phyloP scores from a whole-genome alignment of 2,888 invertebrate genomes.

The Lycophotia porphyrea region DNA sequence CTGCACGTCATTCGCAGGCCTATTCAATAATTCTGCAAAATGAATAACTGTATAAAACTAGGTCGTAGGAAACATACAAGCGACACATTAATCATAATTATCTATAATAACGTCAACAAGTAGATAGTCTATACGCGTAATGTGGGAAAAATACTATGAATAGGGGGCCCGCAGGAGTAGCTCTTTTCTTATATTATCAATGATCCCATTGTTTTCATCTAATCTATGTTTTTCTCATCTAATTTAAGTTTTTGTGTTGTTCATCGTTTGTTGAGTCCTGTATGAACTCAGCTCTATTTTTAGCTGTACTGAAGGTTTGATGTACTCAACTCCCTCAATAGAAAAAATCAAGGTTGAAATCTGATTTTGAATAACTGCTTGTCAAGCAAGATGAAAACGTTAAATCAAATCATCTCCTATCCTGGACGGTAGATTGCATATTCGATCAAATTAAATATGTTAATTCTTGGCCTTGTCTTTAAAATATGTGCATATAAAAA shows the following conservation, averaged over 20 bases:
- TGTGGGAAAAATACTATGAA: constrained; percentile 59
- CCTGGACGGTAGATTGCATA: background rate
- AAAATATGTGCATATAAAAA: constrained; percentile 1
- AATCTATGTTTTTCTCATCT: constrained; percentile 28
- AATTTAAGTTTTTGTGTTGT: constrained; percentile 10
- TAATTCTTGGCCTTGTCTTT: background rate
- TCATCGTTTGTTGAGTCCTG: background rate
- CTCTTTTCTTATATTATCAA: constrained; percentile 12
- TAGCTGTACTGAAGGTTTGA: constrained; percentile 3
- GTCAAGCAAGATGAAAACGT: background rate
- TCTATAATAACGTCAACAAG: constrained; percentile 45
- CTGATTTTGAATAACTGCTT: constrained; percentile 2
- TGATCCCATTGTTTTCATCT: constrained; percentile 41
- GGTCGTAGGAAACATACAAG: constrained; percentile 50
- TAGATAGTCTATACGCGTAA: constrained; percentile 42
- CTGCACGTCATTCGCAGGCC: constrained; percentile 27
- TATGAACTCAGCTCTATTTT: constrained; percentile 24
- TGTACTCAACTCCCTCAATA: background rate
- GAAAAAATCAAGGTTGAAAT: constrained; percentile 2
- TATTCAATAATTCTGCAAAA: constrained; percentile 35
- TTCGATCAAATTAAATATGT: background rate
- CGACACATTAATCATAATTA: constrained; percentile 48
- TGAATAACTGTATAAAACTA: constrained; percentile 30
- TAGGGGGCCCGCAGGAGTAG: constrained; percentile 25
- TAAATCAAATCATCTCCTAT: constrained; percentile 2